phyloP scores from a whole-genome alignment of 1,140 invertebrate genomes.

The Orussus abietinus region DNA sequence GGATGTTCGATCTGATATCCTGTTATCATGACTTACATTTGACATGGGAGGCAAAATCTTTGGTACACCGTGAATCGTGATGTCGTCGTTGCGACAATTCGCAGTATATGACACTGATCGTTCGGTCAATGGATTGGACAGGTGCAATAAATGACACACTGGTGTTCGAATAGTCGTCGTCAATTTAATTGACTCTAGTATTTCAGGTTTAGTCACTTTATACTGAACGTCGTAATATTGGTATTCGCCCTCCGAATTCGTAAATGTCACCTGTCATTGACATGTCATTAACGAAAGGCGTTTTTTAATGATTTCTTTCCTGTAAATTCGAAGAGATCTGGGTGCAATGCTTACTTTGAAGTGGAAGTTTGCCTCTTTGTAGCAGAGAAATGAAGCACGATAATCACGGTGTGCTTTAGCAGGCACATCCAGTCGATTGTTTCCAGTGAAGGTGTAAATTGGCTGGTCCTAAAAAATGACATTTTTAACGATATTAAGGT shows the following conservation, averaged over 20 bases:
- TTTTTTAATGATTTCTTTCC: neutral
- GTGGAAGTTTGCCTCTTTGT: conserved; percentile 17
- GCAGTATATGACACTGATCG: conserved; percentile 14
- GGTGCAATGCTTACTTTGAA: conserved; percentile 20
- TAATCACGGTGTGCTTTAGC: conserved; percentile 21
- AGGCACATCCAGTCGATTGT: conserved; percentile 22
- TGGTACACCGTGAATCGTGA: conserved; percentile 19
- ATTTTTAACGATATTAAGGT: too few species aligned
- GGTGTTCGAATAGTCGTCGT: conserved; percentile 15
- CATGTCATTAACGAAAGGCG: neutral
- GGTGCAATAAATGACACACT: conserved; percentile 17
- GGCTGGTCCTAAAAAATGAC: neutral
- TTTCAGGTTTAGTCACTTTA: conserved; percentile 25
- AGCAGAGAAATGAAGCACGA: conserved; percentile 25
- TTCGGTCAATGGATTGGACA: conserved; percentile 29
- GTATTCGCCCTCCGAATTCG: conserved; percentile 21
- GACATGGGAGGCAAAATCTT: conserved; percentile 14
- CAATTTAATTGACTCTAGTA: conserved; percentile 25
- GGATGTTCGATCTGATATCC: neutral
- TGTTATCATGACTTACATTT: conserved; percentile 14
- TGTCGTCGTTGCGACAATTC: conserved; percentile 17
- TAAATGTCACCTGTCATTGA: conserved; percentile 28
- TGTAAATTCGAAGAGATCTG: neutral
- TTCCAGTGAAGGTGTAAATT: conserved; percentile 22
- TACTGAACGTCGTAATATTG: conserved; percentile 33